Base-by-base conservation (phyloP, 1,140 invertebrate genomes). In the Temnothorax curvispinosus region DNA sequence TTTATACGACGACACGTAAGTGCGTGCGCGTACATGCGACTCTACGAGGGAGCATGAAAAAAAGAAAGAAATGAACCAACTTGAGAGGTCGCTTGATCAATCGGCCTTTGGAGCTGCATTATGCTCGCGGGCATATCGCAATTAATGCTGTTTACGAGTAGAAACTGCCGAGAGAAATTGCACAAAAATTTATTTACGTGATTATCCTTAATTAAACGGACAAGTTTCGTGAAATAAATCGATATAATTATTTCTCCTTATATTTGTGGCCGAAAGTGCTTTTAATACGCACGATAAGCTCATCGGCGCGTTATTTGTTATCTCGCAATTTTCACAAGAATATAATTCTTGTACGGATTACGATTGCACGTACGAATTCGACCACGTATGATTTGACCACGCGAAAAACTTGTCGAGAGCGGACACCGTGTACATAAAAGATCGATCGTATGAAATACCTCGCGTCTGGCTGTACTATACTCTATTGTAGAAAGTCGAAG, bases 1-100 rank as follows among this genome's bases (percentile, higher is more conserved):
- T 89, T 92, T 91, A 92, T 89, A 89, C 86, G 81, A 86, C 76
- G 90, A 87, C 77, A 88, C 77, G 75, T 60, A 62, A 78, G 72
- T 84, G 78, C 84, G 84, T 75, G 60, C 15, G 65, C 64, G 58
- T 88, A 87, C 74, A 58, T 41, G 44, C 67, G 71, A 71, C 64
- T 62, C 54, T 58, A 60, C 65, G 64, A 47, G 60, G 35, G 11
- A 15, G 41, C 18, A 21, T 54, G 47, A 60, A 74, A 74, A 80
- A 65, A 69, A 65, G 41, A 50, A 87, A 64, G 64, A 60, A 47
- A 74, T n/a, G 67, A 27, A 52, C 18, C 38, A 52, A 78, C 15
- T 52, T 47, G 9, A 9, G 44, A 80, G 35, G 64, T 67, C 64
- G 84, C 82, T 87, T 87, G 88, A 87, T 90, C 78, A 67, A 85